Evolutionary conservation across 2,113 vertebrate species (phyloP), one percentile per base, ranked within the genome.

Genomic region (Todiramphus chloris): DNA sequence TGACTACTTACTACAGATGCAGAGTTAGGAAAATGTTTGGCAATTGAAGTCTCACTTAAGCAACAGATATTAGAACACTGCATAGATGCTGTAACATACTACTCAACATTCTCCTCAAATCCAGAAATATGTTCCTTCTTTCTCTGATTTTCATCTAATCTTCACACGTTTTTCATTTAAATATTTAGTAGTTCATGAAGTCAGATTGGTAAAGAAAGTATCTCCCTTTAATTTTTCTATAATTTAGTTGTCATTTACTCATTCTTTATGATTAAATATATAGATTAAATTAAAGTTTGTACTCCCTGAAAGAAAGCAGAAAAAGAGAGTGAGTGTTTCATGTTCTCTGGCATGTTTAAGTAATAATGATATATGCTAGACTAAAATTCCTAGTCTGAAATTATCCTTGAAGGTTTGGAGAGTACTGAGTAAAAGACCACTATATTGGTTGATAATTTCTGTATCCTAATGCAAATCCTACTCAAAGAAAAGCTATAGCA

Each of bases 1-100:
- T 83, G 81, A 96, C 82, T 96, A 37, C 97, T 98, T 97, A 96
- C 72, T 83, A 91, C 83, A 97, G 91, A 97, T 94, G 91, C 63
- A 95, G 50, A 23, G 73, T 96, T 97, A 76, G 63, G 81, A 97
- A 97, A 97, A 30, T 96, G 44, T 58, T 94, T 96, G 59, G 79
- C 51, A 96, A 63, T 77, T 93, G 73, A 94, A 97, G 63, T 66
- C 59, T 93, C 43, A 70, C 81, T 97, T 96, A 53, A 82, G 74
- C 62, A 95, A 96, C 39, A 66, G 58, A 90, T 92, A 94, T 85
- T 74, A 67, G 78, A 67, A 30, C 35, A 79, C 33, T 94, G 5
- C 11, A 82, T 50, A 66, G 30, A 53, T 91, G 16, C 9, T 66
- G n/a, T 62, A 84, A 24, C 16, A 75, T 63, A 62, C 51, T 95